Evolutionary conservation across 2,888 invertebrate species (phyloP), one percentile per base, ranked within the genome.

Genomic region (Thymelicus sylvestris): DNA sequence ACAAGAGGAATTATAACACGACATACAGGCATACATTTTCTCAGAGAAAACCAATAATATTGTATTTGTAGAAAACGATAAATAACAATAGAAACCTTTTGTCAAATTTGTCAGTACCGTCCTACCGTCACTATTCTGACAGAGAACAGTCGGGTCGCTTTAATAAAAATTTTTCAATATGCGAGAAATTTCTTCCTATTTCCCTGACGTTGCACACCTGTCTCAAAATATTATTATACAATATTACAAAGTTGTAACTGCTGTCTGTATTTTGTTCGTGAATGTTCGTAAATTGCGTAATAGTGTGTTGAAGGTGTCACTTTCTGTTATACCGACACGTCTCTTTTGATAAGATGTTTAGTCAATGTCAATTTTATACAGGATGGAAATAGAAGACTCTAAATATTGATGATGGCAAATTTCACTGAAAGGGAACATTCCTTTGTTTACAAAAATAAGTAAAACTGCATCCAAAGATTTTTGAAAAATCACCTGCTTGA

Each of bases 101-200:
- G 55, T 55, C 55, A 55, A 24, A 55, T 55, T 55, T 55, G 55
- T 55, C 55, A 55, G 24, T 55, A 55, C 24, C 31, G 31, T 31
- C 31, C 4, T 31, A 31, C 31, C 31, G 55, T 55, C 55, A 24
- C 55, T 55, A 55, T 55, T 55, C 55, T 24, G 55, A 55, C 55
- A 55, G 24, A 8, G 19, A 52, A 24, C 55, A 24, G 55, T 55
- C 55, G 55, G 55, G 59, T 59, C 59, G 59, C 24, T 59, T 38
- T 59, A 59, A 59, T 59, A 59, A 59, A 59, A 59, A 59, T 38
- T 38, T 38, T 59, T 59, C 55, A 59, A 59, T 59, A 59, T 59
- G 59, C 59, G 59, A 24, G 24, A 38, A 31, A 59, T 59, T 39
- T 59, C 59, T 59, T 59, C 59, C 39, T 59, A 39, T 59, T 59